These are phyloP conservation scores for Heliopora coerulea DNA, from an alignment of 92 coral and sea anemone species.

Conservation along the genomic window DNA sequence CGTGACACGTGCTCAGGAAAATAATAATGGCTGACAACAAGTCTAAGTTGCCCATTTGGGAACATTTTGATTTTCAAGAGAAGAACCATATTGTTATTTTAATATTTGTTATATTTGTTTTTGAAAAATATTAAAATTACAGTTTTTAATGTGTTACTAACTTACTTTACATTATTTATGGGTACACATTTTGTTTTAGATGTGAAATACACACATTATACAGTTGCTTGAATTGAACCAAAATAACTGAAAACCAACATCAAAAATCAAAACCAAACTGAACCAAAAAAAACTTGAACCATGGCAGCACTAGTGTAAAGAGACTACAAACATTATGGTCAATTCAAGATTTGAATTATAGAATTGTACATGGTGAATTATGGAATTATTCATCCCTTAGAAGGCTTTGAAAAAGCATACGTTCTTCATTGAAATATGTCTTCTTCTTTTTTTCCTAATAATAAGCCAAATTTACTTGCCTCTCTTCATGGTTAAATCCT, in stretches of 20 bases:
- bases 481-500: too few species aligned
- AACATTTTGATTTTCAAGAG: not conserved
- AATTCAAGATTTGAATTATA: too few species aligned
- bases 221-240: slow-evolving; percentile 1
- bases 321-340: too few species aligned
- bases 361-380: too few species aligned
- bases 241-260: not conserved
- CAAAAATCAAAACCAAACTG: not conserved
- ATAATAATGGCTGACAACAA: not conserved
- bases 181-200: not conserved
- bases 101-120: not conserved
- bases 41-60: not conserved
- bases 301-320: too few species aligned
- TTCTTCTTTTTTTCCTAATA: too few species aligned
- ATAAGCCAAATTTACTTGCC: too few species aligned
- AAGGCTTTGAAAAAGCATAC: too few species aligned
- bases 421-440: too few species aligned
- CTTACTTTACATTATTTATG: not conserved
- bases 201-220: not conserved
- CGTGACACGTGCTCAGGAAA: too few species aligned
- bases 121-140: not conserved
- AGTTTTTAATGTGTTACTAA: not conserved
- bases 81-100: not conserved
- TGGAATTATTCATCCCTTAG: too few species aligned
- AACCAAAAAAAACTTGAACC: not conserved